Base-by-base conservation (phyloP, 2,797 vertebrate genomes). In the Hydrophis major region DNA sequence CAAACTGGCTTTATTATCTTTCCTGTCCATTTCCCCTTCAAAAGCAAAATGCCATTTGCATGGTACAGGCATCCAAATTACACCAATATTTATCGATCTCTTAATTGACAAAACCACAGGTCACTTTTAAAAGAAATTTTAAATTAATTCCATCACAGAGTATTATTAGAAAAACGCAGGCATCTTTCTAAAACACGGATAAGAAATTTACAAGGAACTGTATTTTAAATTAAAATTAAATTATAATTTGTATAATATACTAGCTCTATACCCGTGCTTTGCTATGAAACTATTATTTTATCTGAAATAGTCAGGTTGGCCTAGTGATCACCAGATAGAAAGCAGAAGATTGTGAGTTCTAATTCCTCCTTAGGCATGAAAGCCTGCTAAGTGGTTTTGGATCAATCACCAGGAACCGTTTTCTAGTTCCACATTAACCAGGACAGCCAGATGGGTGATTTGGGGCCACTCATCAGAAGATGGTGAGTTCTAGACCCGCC, bases 1-100 rank as follows among this genome's bases (percentile, higher is more conserved):
- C 74, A 78, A 89, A 10, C 18, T 22, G 60, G 87, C n/a, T 63
- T 94, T 92, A 28, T 69, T 56, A 32, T 2, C 56, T 56, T 47
- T 32, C 20, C 53, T 61, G 53, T 11, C 56, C 11, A 13, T n/a
- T 2, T 8, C 22, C 88, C 90, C 89, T 42, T 63, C 6, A 61
- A 32, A 63, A 89, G 6, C 1, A 91, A 32, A 91, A 92, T 88
- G 0, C 66, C 55, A 5, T 74, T 95, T 93, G 87, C 94, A 83
- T 63, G 88, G n/a, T 47, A 42, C 0, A 0, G 12, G 63, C 22
- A 59, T 90, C 60, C 50, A 11, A 0, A 57, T 28, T 60, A 57
- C 18, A n/a, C 28, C 0, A 0, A 27, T 50, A 55, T n/a, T 87
- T 86, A 55, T 88, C 42, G 3, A 63, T 90, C 32, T 27, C 91